A percentile compares a stretch with the other conserved stretches of the same genome.
Evolutionary conservation across 2,797 vertebrate genomes (phyloP).

Genomic region (Remorina albescens): DNA sequence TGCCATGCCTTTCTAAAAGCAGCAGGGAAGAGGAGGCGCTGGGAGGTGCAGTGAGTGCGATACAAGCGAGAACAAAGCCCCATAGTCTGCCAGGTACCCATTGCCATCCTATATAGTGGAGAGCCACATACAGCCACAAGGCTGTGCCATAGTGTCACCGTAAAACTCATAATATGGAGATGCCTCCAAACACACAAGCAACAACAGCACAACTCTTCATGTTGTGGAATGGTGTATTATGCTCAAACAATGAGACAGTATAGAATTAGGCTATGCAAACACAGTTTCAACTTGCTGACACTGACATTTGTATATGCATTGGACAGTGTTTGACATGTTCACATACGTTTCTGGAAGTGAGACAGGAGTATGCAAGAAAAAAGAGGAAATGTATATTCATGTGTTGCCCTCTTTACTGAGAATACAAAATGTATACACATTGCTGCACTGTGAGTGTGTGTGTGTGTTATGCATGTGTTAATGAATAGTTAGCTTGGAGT

Average conservation of each 20-base stretch:
- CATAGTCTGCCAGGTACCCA: constrained; percentile 60
- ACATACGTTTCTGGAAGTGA: constrained; percentile 14
- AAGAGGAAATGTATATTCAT: constrained; percentile 21
- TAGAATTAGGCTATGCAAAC: constrained; percentile 24
- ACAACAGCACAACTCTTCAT: constrained; percentile 29
- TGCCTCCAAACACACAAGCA: constrained; percentile 11
- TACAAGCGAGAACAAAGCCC: constrained; percentile 79
- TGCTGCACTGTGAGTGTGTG: constrained; percentile 12
- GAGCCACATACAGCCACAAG: constrained; percentile 70
- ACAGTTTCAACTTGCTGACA: constrained; percentile 18
- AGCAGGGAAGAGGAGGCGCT: constrained; percentile 32
- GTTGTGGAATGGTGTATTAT: constrained; percentile 61
- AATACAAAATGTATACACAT: constrained; percentile 25
- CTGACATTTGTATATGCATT: constrained; percentile 32
- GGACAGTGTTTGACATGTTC: constrained; percentile 37
- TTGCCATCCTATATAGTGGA: constrained; percentile 59
- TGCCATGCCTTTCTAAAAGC: constrained; percentile 79
- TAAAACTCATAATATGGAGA: constrained; percentile 24
- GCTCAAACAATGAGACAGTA: constrained; percentile 31
- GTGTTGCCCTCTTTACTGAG: constrained; percentile 25
- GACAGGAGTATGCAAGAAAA: constrained; percentile 17
- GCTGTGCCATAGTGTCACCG: constrained; percentile 76
- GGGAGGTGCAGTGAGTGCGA: constrained; percentile 47
- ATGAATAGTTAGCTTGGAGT: constrained; percentile 63
- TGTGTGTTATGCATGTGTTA: constrained; percentile 46